These are phyloP conservation scores for Macrophya annulata DNA, from an alignment of 2,888 invertebrate genomes.

Conservation along the genomic window DNA sequence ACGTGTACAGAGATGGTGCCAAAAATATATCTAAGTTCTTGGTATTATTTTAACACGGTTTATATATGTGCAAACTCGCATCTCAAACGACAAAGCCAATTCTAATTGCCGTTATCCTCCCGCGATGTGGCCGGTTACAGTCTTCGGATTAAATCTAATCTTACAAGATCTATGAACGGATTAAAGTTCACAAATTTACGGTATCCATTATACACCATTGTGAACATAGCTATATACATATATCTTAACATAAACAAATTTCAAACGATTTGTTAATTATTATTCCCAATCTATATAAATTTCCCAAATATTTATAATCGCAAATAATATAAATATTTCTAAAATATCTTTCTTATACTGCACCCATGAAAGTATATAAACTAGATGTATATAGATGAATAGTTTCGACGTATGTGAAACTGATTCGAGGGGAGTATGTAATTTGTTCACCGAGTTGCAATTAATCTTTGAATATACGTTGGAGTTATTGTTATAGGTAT, in stretches of 20 bases:
- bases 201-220: neutral
- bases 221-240: neutral
- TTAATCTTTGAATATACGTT: conserved; percentile 20
- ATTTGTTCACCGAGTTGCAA: conserved; percentile 24
- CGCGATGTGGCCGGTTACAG: neutral
- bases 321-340: neutral
- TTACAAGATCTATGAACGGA: conserved; percentile 45
- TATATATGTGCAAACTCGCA: neutral
- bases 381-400: neutral
- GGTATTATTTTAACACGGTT: conserved; percentile 45
- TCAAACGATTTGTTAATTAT: neutral
- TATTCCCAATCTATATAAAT: neutral
- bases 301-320: neutral
- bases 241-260: neutral
- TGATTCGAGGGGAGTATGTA: neutral
- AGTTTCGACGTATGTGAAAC: neutral
- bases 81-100: conserved; percentile 36
- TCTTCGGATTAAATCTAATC: conserved; percentile 31
- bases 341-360: no score
- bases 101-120: conserved; percentile 39
- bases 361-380: no score
- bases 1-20: neutral
- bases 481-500: neutral
- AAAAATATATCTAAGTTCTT: conserved; percentile 50
- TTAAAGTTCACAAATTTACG: conserved; percentile 43